Base-by-base conservation (phyloP, 2,888 invertebrate species). In the Xylota segnis region DNA sequence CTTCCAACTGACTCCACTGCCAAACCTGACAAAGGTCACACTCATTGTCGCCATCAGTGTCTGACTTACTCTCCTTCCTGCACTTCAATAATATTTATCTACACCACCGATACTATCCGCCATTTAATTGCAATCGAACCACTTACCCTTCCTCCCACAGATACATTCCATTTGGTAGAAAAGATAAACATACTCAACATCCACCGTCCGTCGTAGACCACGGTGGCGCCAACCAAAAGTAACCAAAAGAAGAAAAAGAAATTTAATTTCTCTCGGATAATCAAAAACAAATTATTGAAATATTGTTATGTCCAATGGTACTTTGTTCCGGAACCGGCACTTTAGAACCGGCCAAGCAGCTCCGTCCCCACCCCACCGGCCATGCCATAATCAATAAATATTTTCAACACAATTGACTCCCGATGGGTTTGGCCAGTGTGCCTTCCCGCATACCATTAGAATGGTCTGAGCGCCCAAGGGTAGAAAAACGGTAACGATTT, bases 301-400 rank as follows among this genome's bases (percentile, higher is more conserved):
- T 84, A 79, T 65, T 74, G 70, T 79, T 84, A 58, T 70, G 70
- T 70, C 50, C 56, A 65, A 47, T 34, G 54, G 65, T 52, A 75
- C 58, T 58, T 63, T 70, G 56, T 79, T 65, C 79, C 70, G 68
- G 88, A 89, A 89, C 88, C 87, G 89, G 87, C 87, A 88, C 89
- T 89, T 89, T 81, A 87, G 83, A 83, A 87, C 52, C 79, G 77
- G 58, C 40, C 75, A 72, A 70, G 87, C 88, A 79, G 83, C 86
- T 79, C 29, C 7, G 58, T 10, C 29, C 16, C 70, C 86, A 75
- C 34, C 37, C 34, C 70, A 37, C 27, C 61, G 34, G 10, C 68
- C 52, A 65, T 81, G 71, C 47, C 76, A 81, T 86, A 81, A 86
- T 81, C 84, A 76, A 81, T 86, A 86, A 86, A 86, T 81, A 86